phyloP scores from a whole-genome alignment of 2,888 invertebrate genomes.

The Idaea biselata region DNA sequence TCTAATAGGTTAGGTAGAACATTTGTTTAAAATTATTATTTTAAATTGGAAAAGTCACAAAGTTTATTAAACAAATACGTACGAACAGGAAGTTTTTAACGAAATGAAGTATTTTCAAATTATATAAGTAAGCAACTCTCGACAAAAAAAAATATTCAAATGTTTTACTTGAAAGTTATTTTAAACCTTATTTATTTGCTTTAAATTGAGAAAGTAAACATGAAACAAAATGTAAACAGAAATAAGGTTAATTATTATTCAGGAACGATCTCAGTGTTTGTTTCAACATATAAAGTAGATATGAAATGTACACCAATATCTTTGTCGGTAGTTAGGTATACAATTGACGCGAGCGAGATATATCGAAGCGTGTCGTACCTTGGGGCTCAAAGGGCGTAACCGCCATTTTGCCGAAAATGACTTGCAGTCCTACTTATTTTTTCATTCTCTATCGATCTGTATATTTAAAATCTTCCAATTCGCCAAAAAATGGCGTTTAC shows the following conservation, averaged over 20 bases:
- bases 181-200: not conserved
- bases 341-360: slow-evolving; percentile 36
- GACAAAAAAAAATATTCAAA: not conserved
- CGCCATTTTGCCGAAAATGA: too few species aligned
- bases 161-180: not conserved
- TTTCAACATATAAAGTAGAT: slow-evolving; percentile 22
- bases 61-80: not conserved
- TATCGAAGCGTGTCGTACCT: slow-evolving; percentile 43
- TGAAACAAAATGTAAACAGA: not conserved
- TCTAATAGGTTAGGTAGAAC: too few species aligned
- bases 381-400: too few species aligned
- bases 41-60: not conserved
- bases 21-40: not conserved
- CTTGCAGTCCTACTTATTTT: too few species aligned
- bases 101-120: not conserved
- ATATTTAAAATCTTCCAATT: too few species aligned
- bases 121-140: not conserved
- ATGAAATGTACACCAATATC: slow-evolving; percentile 45
- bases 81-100: not conserved
- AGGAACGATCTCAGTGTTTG: not conserved
- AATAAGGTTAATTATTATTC: not conserved
- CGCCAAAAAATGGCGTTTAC: too few species aligned
- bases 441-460: too few species aligned
- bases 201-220: not conserved
- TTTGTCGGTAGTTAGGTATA: slow-evolving; percentile 23